Percentiles rank a stretch among this genome's conserved stretches.
Evolutionary conservation across 1,140 invertebrate genomes (phyloP).

Genomic region (Drosophila virilis): DNA sequence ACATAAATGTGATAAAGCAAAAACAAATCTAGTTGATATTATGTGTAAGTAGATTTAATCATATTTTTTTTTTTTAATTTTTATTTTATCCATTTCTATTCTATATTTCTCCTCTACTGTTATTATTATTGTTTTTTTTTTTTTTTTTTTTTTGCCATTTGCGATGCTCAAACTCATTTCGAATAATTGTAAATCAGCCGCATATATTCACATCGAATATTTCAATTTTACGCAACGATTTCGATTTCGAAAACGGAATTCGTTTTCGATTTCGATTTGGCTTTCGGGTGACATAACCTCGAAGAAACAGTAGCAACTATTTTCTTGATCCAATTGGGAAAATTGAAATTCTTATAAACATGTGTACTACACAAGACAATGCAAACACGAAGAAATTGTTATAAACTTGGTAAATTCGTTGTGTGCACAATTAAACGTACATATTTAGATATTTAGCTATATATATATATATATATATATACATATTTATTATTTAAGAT

Average conservation of each 20-base stretch:
- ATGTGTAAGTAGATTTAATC: slow-evolving; percentile 25
- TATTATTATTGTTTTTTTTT: slow-evolving; percentile 19
- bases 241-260: not conserved
- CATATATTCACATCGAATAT: too few species aligned
- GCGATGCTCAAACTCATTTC: not conserved
- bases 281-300: slow-evolving; percentile 8
- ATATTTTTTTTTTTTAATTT: slow-evolving; percentile 2
- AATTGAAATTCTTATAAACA: not conserved
- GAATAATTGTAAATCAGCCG: slow-evolving; percentile 5
- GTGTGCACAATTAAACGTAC: slow-evolving; percentile 51
- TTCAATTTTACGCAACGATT: too few species aligned
- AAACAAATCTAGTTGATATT: slow-evolving; percentile 29
- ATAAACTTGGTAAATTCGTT: slow-evolving; percentile 37
- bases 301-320: not conserved
- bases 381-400: slow-evolving; percentile 23
- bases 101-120: slow-evolving; percentile 18
- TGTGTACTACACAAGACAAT: slow-evolving; percentile 1
- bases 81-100: not conserved
- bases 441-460: not conserved
- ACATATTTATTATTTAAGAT: slow-evolving; percentile 31
- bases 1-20: slow-evolving; percentile 35
- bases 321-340: slow-evolving; percentile 1
- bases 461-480: not conserved
- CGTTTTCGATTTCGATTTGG: not conserved
- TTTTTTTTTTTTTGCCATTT: not conserved